Conservation (phyloP, 2,113 vertebrate genomes). For the Perca flavescens region DNA sequence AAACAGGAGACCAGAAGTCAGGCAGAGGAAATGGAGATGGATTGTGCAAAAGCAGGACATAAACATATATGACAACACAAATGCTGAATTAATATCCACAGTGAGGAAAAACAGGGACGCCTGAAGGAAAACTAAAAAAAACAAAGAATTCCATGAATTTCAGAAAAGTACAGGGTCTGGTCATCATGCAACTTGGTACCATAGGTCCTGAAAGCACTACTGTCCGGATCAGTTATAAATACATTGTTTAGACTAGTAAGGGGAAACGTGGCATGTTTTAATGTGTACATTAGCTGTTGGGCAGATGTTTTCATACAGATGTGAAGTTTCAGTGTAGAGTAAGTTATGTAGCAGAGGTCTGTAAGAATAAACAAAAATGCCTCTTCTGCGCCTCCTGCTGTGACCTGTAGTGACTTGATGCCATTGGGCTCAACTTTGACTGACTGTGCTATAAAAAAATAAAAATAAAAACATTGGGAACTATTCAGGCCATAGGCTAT, state of each 20-base stretch:
- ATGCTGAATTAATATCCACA: neutral
- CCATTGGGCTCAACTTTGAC: neutral
- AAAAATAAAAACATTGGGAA: too few species aligned
- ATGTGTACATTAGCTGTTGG: neutral
- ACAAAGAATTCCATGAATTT: neutral
- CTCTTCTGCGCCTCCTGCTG: neutral
- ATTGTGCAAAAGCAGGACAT: neutral
- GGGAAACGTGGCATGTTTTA: neutral
- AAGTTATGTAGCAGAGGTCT: slow-evolving; percentile 4
- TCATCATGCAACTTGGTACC: neutral
- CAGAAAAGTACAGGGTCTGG: neutral
- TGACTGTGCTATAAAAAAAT: neutral
- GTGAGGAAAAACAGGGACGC: neutral
- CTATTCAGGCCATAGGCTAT: too few species aligned
- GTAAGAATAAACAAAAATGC: neutral
- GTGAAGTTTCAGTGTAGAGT: slow-evolving; percentile 22
- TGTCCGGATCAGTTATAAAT: neutral
- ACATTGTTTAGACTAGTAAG: neutral
- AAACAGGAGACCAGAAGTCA: neutral
- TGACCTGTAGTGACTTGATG: neutral
- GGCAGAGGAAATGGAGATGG: neutral
- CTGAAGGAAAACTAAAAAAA: too few species aligned
- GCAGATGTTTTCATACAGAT: slow-evolving; percentile 11
- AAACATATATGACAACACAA: slow-evolving; percentile 15
- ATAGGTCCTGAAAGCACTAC: neutral